Evolutionary conservation across 2,888 invertebrate species (phyloP), one percentile per base, ranked within the genome.

Genomic region (Anorthoa munda): DNA sequence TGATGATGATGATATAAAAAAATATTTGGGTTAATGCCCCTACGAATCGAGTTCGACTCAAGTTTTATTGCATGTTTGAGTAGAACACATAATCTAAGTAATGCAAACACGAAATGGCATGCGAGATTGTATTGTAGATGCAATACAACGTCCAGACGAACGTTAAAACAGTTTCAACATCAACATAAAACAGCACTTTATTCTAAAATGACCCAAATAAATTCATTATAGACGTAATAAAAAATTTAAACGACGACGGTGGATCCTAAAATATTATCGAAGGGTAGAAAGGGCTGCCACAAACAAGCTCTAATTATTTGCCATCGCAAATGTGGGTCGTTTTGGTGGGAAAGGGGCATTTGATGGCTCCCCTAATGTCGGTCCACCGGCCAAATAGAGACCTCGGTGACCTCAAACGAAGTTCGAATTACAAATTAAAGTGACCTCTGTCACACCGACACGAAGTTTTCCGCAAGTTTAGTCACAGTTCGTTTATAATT

Each of bases 391-490:
- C 87, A 84, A 93, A 92, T 93, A 90, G 91, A 93, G 92, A 90
- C 89, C 91, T 88, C 81, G 77, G 79, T 88, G 86, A 91, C 93
- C 93, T 87, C 93, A 92, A 93, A 93, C 92, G 93, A 90, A 93
- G 91, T 92, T 88, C 90, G 90, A 93, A 93, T 92, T 91, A 92
- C 91, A 92, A 93, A 93, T 93, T 93, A 92, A 92, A 86, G 72
- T 79, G 88, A 83, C 87, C 87, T 82, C 72, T 72, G 81, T 92
- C 86, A 93, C 90, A 91, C 89, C 79, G 86, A 68, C 45, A 71
- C 53, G 75, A 83, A 84, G 80, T 78, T 78, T 72, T 69, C 66
- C n/a, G 11, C 53, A 78, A 78, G 68, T 73, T 79, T 61, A 7
- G 64, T 72, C 50, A 59, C 70, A 68, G 15, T 70, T 72, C 50